These are phyloP conservation scores for Amazona vittata DNA, from an alignment of 2,113 vertebrate species.

Conservation along the genomic window DNA sequence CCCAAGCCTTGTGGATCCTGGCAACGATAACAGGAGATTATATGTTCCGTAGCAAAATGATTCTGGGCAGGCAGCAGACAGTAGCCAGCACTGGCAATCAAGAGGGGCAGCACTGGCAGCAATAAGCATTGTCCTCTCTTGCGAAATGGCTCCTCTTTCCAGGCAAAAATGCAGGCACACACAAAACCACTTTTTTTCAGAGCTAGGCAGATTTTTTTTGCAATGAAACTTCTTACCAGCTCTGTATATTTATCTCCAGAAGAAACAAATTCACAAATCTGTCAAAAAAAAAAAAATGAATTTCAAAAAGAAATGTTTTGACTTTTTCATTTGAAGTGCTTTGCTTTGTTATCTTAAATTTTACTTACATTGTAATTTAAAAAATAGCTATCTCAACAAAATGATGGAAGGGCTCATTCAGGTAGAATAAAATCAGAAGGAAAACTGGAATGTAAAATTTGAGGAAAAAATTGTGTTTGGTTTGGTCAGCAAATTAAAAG, in stretches of 20 bases:
- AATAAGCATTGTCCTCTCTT: neutral
- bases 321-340: slow-evolving; percentile 27
- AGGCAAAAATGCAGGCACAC: neutral
- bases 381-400: neutral
- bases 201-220: slow-evolving; percentile 27
- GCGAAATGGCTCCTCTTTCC: neutral
- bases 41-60: neutral
- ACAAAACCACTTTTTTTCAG: neutral
- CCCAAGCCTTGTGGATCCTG: neutral
- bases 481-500: neutral
- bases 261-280: slow-evolving; percentile 35
- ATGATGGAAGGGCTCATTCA: neutral
- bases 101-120: neutral
- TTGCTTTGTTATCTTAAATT: slow-evolving; percentile 30
- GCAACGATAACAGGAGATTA: neutral
- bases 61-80: neutral
- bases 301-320: slow-evolving; percentile 39
- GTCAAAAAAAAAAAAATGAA: neutral
- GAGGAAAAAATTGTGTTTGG: neutral
- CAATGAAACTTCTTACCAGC: slow-evolving; percentile 1
- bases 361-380: neutral
- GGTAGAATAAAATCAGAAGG: neutral
- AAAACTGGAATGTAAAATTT: neutral
- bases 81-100: neutral
- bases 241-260: slow-evolving; percentile 48